Percentiles rank a stretch among this genome's conserved stretches.
Evolutionary conservation across 2,113 vertebrate species (phyloP).

Genomic region (Chamaea fasciata): DNA sequence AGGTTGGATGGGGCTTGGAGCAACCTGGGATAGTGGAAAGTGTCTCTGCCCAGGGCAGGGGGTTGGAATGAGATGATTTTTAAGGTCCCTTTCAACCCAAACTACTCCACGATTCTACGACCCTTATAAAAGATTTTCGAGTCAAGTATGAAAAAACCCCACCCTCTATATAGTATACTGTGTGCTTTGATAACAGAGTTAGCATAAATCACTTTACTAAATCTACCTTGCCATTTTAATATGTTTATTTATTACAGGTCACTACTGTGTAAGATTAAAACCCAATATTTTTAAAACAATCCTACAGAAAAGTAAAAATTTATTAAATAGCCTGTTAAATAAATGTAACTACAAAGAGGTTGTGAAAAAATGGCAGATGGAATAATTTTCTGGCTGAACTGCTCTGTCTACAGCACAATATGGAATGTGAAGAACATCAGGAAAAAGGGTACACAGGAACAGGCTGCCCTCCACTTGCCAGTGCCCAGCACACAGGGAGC

Average conservation of each 20-base stretch:
- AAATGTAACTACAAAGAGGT: neutral
- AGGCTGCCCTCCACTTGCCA: constrained; percentile 44
- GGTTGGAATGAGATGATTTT: neutral
- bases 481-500: neutral
- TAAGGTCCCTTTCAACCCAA: neutral
- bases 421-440: neutral
- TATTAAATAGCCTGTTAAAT: neutral
- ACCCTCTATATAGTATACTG: neutral
- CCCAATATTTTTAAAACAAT: neutral
- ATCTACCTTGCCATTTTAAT: neutral
- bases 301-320: neutral
- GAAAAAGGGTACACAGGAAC: accelerated
- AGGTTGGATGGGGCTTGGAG: accelerated
- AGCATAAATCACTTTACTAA: neutral
- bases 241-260: neutral
- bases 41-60: neutral
- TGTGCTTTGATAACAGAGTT: neutral
- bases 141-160: neutral
- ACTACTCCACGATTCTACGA: accelerated
- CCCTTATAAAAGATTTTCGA: neutral
- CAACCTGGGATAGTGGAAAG: neutral
- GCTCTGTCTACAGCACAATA: neutral
- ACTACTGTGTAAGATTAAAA: neutral
- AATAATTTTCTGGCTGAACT: neutral
- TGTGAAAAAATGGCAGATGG: neutral